Conservation (phyloP, 2,113 vertebrate species). For the Hypomesus transpacificus region DNA sequence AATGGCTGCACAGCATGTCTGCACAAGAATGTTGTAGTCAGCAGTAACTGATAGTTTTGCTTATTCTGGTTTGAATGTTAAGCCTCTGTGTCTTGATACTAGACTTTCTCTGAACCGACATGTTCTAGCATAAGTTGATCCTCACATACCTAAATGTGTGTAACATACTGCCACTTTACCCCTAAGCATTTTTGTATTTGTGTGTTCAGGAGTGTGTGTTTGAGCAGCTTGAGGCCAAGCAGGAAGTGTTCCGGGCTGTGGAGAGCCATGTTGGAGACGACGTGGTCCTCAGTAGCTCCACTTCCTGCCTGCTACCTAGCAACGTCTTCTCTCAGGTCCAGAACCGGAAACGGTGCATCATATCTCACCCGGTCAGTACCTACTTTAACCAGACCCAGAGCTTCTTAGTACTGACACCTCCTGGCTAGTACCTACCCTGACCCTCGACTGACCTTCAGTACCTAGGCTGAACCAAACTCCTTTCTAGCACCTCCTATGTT, state of each 20-base stretch:
- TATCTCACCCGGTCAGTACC: slow-evolving; percentile 91
- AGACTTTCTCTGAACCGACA: no score
- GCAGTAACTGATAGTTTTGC: no score
- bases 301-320: slow-evolving; percentile 89
- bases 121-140: no score
- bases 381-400: background rate
- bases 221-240: slow-evolving; percentile 86
- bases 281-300: slow-evolving; percentile 89
- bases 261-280: slow-evolving; percentile 74
- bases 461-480: no score
- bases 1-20: no score
- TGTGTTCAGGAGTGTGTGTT: slow-evolving; percentile 86
- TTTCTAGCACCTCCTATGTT: no score
- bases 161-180: background rate
- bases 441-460: no score
- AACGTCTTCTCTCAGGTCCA: slow-evolving; percentile 80
- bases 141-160: background rate
- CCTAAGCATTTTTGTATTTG: slow-evolving; percentile 8
- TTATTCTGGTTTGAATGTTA: no score
- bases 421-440: background rate
- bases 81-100: no score
- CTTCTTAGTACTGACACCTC: background rate
- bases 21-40: no score
- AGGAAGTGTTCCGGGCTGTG: slow-evolving; percentile 80
- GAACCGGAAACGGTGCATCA: slow-evolving; percentile 82